Evolutionary conservation across 2,888 invertebrate species (phyloP), one percentile per base, ranked within the genome.

Genomic region (Panorpa germanica): DNA sequence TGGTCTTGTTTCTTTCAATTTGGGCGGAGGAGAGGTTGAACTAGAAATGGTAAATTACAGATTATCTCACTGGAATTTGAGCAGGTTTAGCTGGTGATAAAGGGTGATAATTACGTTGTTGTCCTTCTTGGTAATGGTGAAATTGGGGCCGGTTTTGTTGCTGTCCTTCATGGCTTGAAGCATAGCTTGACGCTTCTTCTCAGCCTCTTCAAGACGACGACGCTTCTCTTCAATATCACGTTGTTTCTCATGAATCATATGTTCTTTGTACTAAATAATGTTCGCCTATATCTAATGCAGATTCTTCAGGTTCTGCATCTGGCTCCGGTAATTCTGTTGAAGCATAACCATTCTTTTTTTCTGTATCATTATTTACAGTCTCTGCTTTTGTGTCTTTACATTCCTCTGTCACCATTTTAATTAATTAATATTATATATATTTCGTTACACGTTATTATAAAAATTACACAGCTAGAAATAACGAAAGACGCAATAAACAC

Each of bases 1-100:
- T 96, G 62, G 96, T 95, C 74, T 98, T 96, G 68, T 83, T 86
- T 59, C 95, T 81, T 63, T 96, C 96, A 49, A 86, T 63, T 56
- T 90, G 88, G 47, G 93, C 90, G 46, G 81, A 81, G 51, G 78
- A 76, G 41, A 90, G 70, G 59, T 80, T 82, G 53, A 80, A 71
- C 75, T 78, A 57, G 45, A 57, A 46, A n/a, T n/a, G 4, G 3
- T 9, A 16, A 24, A 19, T 6, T 4, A 30, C 25, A 29, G 14
- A 21, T 8, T 21, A 16, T 28, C 23, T 7, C 34, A 25, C 22
- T 10, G 9, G 24, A 17, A 17, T 11, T 17, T 23, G 9, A 17
- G n/a, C 4, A 17, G 3, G 16, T 17, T 26, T 26, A 4, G 12
- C 17, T 13, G n/a, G n/a, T n/a, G n/a, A n/a, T n/a, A n/a, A n/a